Evolutionary conservation across 2,113 vertebrate species (phyloP), one percentile per base, ranked within the genome.

Genomic region (Platysternon megacephalum): DNA sequence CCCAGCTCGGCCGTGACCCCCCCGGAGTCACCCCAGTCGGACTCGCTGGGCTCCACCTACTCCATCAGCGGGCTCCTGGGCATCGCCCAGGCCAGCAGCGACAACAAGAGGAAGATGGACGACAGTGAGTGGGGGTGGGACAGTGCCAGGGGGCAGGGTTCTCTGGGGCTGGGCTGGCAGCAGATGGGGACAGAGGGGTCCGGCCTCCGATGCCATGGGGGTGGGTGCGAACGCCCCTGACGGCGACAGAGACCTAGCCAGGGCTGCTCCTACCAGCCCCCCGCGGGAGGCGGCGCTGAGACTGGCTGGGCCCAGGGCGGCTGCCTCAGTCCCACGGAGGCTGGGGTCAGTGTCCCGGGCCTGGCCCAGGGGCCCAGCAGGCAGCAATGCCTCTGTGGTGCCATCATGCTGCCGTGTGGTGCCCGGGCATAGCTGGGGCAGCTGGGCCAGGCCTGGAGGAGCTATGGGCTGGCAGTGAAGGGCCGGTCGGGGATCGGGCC

Each of bases 1-100:
- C 99, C 99, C 95, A 99, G 99, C 94, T 99, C 99, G 1, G 98
- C 99, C 0, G 99, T 99, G 68, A 99, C 99, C 2, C 99, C 99
- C 48, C 99, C 99, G 0, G 99, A 99, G 95, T 99, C 99, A 22
- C 99, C 99, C 0, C 99, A 99, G 88, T 99, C 99, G 0, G 99
- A 99, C 95, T 99, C 99, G 29, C 95, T 99, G 95, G 99, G 99
- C 86, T 99, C 99, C 86, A 99, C 99, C 89, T 99, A 99, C 97
- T 99, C 99, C 97, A 99, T 99, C 97, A 99, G 98, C 1, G 99
- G 99, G 46, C 97, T 99, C 88, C 97, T 99, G 96, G 99, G 99
- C 3, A 99, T 99, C 29, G 98, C 98, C 21, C 98, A 98, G 90
- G 97, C 98, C 44, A 97, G 96, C 46, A 52, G 93, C 0, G 99